Base-by-base conservation (phyloP, 2,113 vertebrate genomes). In the Zootoca vivipara region DNA sequence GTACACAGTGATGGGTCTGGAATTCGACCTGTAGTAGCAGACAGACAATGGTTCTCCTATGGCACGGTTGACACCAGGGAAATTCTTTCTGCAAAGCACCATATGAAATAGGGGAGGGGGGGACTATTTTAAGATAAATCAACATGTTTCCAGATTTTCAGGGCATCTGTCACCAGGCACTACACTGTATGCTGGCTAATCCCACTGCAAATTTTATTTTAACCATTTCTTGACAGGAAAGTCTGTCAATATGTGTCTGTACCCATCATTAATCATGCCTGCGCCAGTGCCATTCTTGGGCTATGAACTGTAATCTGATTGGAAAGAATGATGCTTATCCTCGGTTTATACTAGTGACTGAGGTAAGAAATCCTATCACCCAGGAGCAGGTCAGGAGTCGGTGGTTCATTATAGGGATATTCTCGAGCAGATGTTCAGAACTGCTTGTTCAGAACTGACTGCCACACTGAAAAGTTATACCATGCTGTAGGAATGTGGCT, bases 161-260 rank as follows among this genome's bases (percentile, higher is more conserved):
- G 92, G 95, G 92, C 93, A 95, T 95, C 95, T 96, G 95, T 93
- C 93, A 94, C 85, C 92, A 90, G 89, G 90, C 87, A 87, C 89
- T 86, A 82, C 89, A 92, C 85, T 90, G 38, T 88, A 92, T 90
- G 90, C 72, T 88, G 91, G 92, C 90, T 95, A 96, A 95, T 94
- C 95, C 91, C 88, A 90, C 85, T 82, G 89, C 94, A 94, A 93
- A 94, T 94, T 95, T 95, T 92, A 91, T 94, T 95, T 95, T 94
- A 95, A 94, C 95, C 90, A 84, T 94, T 95, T 86, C 93, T 92
- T 94, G 87, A 91, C 93, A 84, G 85, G 91, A 78, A 87, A 90
- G 58, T 15, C 78, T 52, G 78, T 85, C 89, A 92, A 74, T 94
- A 88, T 91, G 88, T 90, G 85, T 90, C 78, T 87, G 85, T 91